Percentiles rank a stretch among this genome's conserved stretches.
Conservation (phyloP, 2,888 invertebrate genomes). For the Drosophila pseudotalamancana region DNA sequence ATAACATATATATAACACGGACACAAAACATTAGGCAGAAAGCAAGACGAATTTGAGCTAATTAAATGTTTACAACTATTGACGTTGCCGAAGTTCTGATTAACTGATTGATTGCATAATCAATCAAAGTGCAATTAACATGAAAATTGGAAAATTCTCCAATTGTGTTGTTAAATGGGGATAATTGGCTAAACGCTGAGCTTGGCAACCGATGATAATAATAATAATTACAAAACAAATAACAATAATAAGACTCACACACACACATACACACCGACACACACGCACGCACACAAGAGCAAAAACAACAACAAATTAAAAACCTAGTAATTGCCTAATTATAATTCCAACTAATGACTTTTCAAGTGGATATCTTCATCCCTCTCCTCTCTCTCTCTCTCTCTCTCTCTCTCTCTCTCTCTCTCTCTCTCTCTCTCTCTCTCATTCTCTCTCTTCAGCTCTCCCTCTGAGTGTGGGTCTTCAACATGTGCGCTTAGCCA, state of each 20-base stretch:
- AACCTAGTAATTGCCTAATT: constrained; percentile 74
- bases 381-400: too few species aligned
- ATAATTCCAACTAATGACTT: constrained; percentile 75
- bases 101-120: not conserved
- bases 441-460: too few species aligned
- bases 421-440: too few species aligned
- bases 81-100: not conserved
- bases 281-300: not conserved
- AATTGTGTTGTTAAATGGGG: constrained; percentile 14
- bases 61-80: not conserved
- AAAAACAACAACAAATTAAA: constrained; percentile 42
- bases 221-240: constrained; percentile 34
- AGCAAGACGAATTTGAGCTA: too few species aligned
- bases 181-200: constrained; percentile 29
- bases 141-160: not conserved
- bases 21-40: too few species aligned
- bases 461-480: too few species aligned
- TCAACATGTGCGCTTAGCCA: constrained; percentile 35
- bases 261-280: not conserved
- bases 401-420: too few species aligned
- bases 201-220: constrained; percentile 10
- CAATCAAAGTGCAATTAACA: constrained; percentile 1
- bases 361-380: constrained; percentile 73
- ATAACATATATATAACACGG: too few species aligned
- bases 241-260: constrained; percentile 10